phyloP scores from a whole-genome alignment of 2,888 invertebrate genomes.

The Ctena decussata region DNA sequence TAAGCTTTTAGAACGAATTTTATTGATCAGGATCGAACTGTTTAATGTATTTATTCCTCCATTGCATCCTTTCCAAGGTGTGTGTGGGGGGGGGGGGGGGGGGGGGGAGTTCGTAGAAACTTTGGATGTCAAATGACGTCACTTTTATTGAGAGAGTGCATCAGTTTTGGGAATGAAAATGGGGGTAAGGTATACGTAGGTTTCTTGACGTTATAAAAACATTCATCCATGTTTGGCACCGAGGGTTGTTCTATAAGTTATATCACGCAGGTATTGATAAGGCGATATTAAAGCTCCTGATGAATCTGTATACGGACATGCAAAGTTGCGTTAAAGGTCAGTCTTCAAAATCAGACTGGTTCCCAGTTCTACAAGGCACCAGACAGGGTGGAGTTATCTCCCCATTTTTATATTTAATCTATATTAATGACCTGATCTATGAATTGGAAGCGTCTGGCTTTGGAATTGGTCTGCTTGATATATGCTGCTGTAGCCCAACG shows the following conservation, averaged over 20 bases:
- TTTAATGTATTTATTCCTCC: neutral
- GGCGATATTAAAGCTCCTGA: neutral
- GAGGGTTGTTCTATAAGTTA: neutral
- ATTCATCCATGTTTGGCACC: neutral
- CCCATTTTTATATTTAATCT: constrained; percentile 16
- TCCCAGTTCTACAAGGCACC: neutral
- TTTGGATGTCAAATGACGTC: neutral
- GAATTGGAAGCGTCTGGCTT: neutral
- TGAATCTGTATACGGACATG: neutral
- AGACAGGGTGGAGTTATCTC: neutral
- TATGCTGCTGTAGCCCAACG: neutral
- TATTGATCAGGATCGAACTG: no score
- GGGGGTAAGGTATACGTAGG: neutral
- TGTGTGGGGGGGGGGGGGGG: neutral
- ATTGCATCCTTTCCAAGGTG: neutral
- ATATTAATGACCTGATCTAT: no score
- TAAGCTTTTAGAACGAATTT: neutral
- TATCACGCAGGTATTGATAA: neutral
- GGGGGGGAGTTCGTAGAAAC: no score
- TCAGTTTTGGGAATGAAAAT: neutral
- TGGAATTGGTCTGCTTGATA: neutral
- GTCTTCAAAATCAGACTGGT: constrained; percentile 4
- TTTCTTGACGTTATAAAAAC: neutral
- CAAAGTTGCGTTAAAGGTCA: neutral
- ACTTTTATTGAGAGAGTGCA: neutral